Conservation (phyloP, 37 sponge, comb jelly and placozoan species). For the Beroe ovata region DNA sequence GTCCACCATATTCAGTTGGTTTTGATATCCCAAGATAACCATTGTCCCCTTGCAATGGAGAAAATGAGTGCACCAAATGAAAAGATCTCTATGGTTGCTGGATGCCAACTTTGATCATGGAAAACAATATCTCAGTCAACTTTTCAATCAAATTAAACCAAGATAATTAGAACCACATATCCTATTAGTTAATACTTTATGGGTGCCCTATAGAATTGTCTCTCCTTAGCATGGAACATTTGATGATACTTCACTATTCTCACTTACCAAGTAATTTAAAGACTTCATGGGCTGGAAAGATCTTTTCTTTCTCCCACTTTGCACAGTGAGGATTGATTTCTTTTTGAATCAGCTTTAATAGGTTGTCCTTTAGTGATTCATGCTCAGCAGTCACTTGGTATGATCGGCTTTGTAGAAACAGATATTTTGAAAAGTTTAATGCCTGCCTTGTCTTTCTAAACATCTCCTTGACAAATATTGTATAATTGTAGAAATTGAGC, state of each 20-base stretch:
- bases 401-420: neutral
- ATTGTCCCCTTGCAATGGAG: conserved; percentile 78
- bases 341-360: conserved; percentile 83
- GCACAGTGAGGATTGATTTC: conserved; percentile 93
- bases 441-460: neutral
- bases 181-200: too few species aligned
- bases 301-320: conserved; percentile 84
- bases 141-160: neutral
- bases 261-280: conserved; percentile 59
- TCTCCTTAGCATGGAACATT: neutral
- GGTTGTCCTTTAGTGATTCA: conserved; percentile 50
- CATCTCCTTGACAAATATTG: conserved; percentile 9
- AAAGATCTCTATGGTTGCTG: too few species aligned
- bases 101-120: conserved; percentile 71
- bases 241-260: neutral
- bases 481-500: too few species aligned
- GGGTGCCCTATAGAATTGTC: neutral
- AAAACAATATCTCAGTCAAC: neutral
- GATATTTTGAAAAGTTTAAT: neutral
- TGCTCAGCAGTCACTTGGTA: conserved; percentile 2
- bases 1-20: conserved; percentile 86
- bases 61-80: too few species aligned
- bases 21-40: conserved; percentile 88
- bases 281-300: conserved; percentile 83
- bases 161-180: neutral